Evolutionary conservation across 2,797 vertebrate species (phyloP), one percentile per base, ranked within the genome.

Genomic region (Ataeniobius toweri): DNA sequence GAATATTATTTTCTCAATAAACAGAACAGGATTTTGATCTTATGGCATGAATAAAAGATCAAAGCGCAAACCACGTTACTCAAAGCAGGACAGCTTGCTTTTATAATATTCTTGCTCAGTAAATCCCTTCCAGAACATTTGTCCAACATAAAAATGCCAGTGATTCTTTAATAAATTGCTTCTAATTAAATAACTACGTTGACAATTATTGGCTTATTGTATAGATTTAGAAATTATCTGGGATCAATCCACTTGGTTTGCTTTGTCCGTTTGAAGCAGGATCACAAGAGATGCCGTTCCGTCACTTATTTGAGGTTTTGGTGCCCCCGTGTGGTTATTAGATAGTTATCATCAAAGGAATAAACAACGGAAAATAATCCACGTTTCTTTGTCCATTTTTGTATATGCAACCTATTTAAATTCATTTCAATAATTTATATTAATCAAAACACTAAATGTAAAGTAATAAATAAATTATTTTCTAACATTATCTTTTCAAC

Each of bases 291-390:
- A 10, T 9, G 0, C 16, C 1, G 14, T 46, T 26, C 18, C 10
- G 9, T 5, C 18, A 1, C 79, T 63, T 77, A 7, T 73, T 74
- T 76, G 68, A 68, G 13, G 61, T 50, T 90, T 87, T 88, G 76
- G 85, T 79, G 82, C 89, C 87, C 76, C 76, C 76, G 36, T 75
- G 91, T 91, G 92, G 90, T 83, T 16, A 61, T 44, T 80, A 50
- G 1, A 12, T 61, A 8, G 46, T 53, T 28, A 16, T 8, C 55
- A 55, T 1, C 20, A 39, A 16, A 39, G 51, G 3, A 18, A 36
- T 7, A 48, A 20, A 13, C 14, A n/a, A 28, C 55, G 3, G 14
- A 28, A 44, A 4, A 36, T 36, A 18, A 26, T 16, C 39, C n/a
- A 68, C 22, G 24, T 68, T 46, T 22, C 12, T 14, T 68, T 24